Conservation (phyloP, 2,113 vertebrate genomes). For the Setophaga petechia region DNA sequence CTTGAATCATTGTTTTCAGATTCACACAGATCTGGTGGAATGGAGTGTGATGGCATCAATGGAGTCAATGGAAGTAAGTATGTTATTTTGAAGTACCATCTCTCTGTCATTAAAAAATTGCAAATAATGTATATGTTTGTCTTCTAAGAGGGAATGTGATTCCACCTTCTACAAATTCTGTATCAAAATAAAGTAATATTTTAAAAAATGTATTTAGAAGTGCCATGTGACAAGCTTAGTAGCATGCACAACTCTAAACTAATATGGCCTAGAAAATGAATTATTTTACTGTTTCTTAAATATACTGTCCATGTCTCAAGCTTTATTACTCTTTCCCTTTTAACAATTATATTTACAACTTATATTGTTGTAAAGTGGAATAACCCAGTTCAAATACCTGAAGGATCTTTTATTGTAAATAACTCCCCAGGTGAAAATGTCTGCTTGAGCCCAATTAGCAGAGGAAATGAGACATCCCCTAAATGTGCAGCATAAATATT, state of each 20-base stretch:
- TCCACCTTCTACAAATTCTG: neutral
- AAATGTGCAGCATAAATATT: constrained; percentile 16
- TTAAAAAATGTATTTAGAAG: neutral
- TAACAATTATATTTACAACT: neutral
- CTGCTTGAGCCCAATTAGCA: neutral
- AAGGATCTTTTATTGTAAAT: neutral
- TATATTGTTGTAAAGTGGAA: neutral
- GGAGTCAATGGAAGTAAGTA: constrained; percentile 82
- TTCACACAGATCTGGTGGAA: constrained; percentile 57
- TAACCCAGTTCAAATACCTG: too few species aligned
- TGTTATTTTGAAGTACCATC: neutral
- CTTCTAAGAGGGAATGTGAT: neutral
- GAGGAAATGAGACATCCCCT: neutral
- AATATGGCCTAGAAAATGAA: neutral
- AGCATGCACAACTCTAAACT: neutral
- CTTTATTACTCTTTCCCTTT: neutral
- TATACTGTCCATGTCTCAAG: neutral
- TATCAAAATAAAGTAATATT: neutral
- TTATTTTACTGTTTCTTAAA: neutral
- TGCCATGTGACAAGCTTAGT: neutral
- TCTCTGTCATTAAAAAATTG: neutral
- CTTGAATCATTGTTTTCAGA: constrained; percentile 84
- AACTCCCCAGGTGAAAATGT: neutral
- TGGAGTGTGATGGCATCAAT: constrained; percentile 71
- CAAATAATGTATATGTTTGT: neutral